Evolutionary conservation across 2,113 vertebrate species (phyloP), one percentile per base, ranked within the genome.

Genomic region (Oryzias melastigma): DNA sequence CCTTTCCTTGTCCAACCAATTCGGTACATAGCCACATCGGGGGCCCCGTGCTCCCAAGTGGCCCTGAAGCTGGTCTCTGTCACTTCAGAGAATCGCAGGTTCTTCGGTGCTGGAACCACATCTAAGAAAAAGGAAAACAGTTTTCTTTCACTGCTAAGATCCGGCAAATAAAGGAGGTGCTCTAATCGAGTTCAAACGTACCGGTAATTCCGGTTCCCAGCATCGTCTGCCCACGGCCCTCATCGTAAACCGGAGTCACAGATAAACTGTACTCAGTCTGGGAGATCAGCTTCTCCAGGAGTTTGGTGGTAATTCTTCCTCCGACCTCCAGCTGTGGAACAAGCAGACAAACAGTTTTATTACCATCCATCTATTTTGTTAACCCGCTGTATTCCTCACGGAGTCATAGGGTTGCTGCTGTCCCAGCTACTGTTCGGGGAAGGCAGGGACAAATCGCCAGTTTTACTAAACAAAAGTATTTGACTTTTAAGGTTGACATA

Each of bases 11-110:
- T 80, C 96, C 95, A 98, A 22, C 89, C 93, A 50, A 99, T 91
- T 73, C 96, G 94, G 29, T 99, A 99, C 0, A 99, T 88, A 66
- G 95, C 93, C 3, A 98, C 95, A 57, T 99, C 97, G n/a, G 94
- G 87, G 55, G 95, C 97, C 41, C 95, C 95, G 1, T 99, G 95
- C 4, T 98, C 94, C 97, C 97, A 99, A 20, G 90, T 93, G 10
- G 92, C 94, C 77, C 92, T 89, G 82, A 99, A 98, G 80, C 94
- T 95, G 58, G 91, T 94, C 0, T 91, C 90, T 16, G 93, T 93
- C 4, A 95, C 75, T 1, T 95, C 94, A 17, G 95, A 93, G 77
- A 97, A 93, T 75, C 84, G 91, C 43, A 99, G 89, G 84, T 97
- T 95, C 74, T 86, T 89, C 25, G 97, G 97, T 7, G 97, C 91